Conservation (phyloP, 2,797 vertebrate species). For the Dryobates pubescens region DNA sequence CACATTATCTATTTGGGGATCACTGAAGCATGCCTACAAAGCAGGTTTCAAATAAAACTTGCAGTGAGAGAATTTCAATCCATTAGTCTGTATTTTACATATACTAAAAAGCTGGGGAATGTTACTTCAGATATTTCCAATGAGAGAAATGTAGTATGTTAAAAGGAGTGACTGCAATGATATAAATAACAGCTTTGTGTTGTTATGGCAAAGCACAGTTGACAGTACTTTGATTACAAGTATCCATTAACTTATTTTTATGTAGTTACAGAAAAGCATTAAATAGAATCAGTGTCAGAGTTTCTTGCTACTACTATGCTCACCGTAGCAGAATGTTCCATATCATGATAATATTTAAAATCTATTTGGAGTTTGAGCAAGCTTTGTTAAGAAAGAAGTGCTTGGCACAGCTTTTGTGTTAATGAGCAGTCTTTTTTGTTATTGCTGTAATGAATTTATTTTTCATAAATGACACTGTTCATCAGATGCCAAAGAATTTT, state of each 20-base stretch:
- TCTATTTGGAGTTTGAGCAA: background rate
- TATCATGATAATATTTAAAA: background rate
- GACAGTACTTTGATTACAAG: background rate
- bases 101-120: background rate
- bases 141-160: background rate
- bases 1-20: background rate
- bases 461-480: background rate
- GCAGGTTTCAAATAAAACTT: background rate
- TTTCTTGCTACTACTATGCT: background rate
- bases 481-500: background rate
- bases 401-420: background rate
- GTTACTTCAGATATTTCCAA: background rate
- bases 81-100: background rate
- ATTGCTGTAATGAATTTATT: background rate
- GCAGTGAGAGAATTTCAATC: background rate
- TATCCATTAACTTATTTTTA: background rate
- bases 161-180: background rate
- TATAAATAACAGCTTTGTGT: background rate
- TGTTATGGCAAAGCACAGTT: background rate
- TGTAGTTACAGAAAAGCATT: background rate
- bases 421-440: background rate
- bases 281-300: background rate
- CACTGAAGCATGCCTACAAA: background rate
- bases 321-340: background rate
- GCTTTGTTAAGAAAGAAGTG: background rate